Percentiles rank a stretch among this genome's conserved stretches.
These are phyloP conservation scores for Falco berigora DNA, from an alignment of 2,797 vertebrate genomes.

Conservation along the genomic window DNA sequence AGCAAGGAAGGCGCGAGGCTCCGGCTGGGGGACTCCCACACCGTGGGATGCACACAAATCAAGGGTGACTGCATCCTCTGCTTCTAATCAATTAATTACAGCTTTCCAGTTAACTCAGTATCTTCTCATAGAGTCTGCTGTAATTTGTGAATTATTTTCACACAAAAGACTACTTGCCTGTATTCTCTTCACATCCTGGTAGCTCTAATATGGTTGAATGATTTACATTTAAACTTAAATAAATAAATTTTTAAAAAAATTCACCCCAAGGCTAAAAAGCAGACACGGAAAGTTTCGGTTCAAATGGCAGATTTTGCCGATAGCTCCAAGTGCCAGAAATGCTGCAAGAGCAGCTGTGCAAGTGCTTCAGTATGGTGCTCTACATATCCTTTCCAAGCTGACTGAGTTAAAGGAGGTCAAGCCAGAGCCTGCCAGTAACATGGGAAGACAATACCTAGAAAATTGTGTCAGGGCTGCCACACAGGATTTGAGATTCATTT, in stretches of 20 bases:
- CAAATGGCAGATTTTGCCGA: neutral
- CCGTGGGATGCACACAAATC: fast-evolving
- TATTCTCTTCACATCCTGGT: neutral
- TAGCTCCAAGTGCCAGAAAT: neutral
- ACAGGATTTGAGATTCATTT: neutral
- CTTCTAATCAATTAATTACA: neutral
- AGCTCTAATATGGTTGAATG: neutral
- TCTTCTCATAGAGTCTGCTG: neutral
- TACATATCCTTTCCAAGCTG: neutral
- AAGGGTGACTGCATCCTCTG: neutral
- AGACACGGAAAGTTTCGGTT: neutral
- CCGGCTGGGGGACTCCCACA: neutral
- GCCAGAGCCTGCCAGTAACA: neutral
- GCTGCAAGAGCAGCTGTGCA: neutral
- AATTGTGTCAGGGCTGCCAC: neutral
- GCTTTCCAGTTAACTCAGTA: neutral
- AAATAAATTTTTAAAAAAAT: neutral
- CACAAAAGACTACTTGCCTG: neutral
- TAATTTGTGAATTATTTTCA: neutral
- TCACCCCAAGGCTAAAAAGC: neutral
- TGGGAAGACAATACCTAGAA: neutral
- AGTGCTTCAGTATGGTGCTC: neutral
- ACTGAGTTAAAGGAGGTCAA: constrained; percentile 4
- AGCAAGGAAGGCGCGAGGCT: fast-evolving
- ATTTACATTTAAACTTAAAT: neutral